These are phyloP conservation scores for Poeciliopsis retropinna DNA, from an alignment of 2,113 vertebrate species.

Conservation along the genomic window DNA sequence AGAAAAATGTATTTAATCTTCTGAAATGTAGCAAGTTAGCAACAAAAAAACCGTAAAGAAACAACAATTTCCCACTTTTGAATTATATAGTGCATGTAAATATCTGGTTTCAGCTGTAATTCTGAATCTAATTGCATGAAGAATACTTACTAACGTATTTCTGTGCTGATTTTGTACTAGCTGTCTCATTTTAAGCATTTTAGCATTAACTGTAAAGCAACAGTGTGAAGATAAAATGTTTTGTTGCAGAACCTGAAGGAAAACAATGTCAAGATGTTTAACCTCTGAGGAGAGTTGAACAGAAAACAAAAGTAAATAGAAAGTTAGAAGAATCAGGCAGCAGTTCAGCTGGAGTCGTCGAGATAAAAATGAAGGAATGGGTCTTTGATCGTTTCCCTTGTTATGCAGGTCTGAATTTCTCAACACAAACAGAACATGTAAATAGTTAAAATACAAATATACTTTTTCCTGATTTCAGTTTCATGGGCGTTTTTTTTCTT, in stretches of 20 bases:
- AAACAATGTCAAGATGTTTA: neutral
- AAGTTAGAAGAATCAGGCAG: slow-evolving; percentile 69
- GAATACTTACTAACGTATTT: neutral
- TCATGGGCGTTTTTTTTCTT: slow-evolving; percentile 27
- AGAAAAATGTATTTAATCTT: too few species aligned
- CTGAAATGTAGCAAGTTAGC: too few species aligned
- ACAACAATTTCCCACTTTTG: too few species aligned
- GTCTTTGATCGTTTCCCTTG: slow-evolving; percentile 42
- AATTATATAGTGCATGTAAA: neutral
- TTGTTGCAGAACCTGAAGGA: neutral
- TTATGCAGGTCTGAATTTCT: slow-evolving; percentile 44
- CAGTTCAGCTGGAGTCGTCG: slow-evolving; percentile 81
- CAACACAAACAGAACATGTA: slow-evolving; percentile 64
- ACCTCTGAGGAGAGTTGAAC: slow-evolving; percentile 19
- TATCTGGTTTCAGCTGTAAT: neutral
- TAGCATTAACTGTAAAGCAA: slow-evolving; percentile 4
- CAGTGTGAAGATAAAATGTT: slow-evolving; percentile 6
- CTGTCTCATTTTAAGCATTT: neutral
- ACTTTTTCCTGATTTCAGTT: slow-evolving; percentile 76
- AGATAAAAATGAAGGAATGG: slow-evolving; percentile 59
- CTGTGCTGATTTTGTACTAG: neutral
- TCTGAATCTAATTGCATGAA: neutral
- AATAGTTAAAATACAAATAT: slow-evolving; percentile 74
- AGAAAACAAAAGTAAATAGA: slow-evolving; percentile 17
- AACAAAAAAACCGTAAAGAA: too few species aligned